Evolutionary conservation across 2,888 invertebrate genomes (phyloP), one percentile per base, ranked within the genome.

Genomic region (Mythimna vitellina): DNA sequence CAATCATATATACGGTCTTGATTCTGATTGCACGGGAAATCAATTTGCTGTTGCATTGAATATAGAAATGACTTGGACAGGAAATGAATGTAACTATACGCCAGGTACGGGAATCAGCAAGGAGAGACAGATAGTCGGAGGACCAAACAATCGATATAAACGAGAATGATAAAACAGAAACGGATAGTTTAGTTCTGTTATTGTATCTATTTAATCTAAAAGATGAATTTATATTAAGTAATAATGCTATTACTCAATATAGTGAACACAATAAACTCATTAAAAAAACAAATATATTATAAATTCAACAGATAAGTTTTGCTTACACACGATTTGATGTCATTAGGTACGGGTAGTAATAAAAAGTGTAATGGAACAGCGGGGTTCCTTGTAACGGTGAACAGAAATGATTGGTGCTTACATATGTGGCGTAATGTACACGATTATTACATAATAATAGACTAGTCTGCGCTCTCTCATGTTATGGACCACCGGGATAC

Each of bases 391-490:
- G 54, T 83, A 82, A 82, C 76, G 73, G 70, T 75, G 53, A 66
- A 70, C 60, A 70, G 65, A 62, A 69, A 80, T 81, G 70, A 79
- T 78, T 70, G 75, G 75, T 77, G 62, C 73, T 72, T 57, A 65
- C 66, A 70, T 76, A 67, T 72, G 56, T 70, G 74, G 67, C 67
- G 54, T 74, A 78, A 85, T 81, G 73, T 76, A 70, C 51, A 29
- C 75, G 64, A 84, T 84, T 79, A 86, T 75, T 65, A 68, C 51
- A 72, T 83, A 82, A 84, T 81, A 69, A 80, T 69, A 75, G 64
- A 71, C 63, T 77, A 32, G 57, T 70, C 63, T 73, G 46, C 61
- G 35, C 58, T 68, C 66, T 61, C 32, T 42, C 56, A 25, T 73
- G 6, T 71, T 70, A 68, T 81, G 67, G 83, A 80, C 80, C 72